Conservation (phyloP, 2,888 invertebrate species). For the Pterostichus madidus region DNA sequence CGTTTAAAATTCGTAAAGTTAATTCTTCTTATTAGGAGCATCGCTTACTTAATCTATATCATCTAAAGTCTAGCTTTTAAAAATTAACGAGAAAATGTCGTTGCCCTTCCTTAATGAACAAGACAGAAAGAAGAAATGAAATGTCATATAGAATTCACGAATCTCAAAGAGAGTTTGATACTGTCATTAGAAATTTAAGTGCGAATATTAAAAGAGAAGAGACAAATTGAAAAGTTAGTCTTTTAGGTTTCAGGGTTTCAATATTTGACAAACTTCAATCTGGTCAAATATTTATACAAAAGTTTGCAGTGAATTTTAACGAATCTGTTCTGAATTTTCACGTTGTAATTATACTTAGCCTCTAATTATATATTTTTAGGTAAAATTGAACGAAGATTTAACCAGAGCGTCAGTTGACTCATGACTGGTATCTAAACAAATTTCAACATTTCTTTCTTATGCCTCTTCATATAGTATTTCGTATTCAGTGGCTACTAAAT, state of each 20-base stretch:
- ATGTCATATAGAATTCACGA: not conserved
- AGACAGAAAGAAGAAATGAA: not conserved
- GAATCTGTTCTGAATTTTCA: not conserved
- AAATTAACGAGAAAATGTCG: not conserved
- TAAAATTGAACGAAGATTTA: no score
- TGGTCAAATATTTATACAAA: constrained; percentile 20
- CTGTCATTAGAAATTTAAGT: constrained; percentile 27
- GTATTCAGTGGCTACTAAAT: no score
- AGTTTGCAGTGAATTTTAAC: constrained; percentile 29
- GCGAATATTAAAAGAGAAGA: constrained; percentile 13
- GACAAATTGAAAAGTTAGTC: constrained; percentile 19
- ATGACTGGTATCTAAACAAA: no score
- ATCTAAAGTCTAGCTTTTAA: not conserved
- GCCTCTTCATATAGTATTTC: no score
- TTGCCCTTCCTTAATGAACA: not conserved
- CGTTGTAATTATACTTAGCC: not conserved
- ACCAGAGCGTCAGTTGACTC: no score
- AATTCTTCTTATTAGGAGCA: no score
- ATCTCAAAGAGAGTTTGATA: constrained; percentile 10
- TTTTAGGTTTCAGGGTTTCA: not conserved
- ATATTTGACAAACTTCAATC: constrained; percentile 34
- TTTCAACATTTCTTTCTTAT: no score
- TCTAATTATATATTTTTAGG: no score
- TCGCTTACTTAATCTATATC: not conserved
- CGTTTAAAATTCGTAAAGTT: no score